Evolutionary conservation across 1,140 invertebrate species (phyloP).

Genomic region (Drosophila albomicans): DNA sequence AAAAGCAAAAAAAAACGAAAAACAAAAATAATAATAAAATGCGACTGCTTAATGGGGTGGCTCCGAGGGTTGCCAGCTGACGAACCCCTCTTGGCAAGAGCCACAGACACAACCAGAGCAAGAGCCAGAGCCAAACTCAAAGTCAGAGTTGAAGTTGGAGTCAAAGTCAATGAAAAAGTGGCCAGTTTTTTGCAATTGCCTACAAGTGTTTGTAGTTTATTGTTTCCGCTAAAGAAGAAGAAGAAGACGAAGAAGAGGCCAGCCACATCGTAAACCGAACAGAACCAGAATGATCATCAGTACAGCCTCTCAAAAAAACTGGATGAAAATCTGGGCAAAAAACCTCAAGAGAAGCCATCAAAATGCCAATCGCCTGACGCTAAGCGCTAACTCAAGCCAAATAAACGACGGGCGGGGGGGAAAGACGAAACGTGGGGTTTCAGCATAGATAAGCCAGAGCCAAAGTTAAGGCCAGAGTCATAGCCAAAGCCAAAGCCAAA

Average conservation of each 20-base stretch:
- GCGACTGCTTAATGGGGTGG: conserved; percentile 22
- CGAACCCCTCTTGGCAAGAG: not conserved
- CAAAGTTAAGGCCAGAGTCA: too few species aligned
- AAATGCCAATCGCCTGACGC: conserved; percentile 17
- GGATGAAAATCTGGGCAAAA: conserved; percentile 20
- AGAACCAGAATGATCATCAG: not conserved
- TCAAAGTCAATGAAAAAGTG: conserved; percentile 2
- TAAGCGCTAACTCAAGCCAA: not conserved
- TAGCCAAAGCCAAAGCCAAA: conserved; percentile 14
- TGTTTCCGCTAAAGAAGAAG: conserved; percentile 24
- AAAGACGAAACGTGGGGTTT: not conserved
- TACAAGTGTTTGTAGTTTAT: conserved; percentile 32
- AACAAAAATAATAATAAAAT: conserved; percentile 29
- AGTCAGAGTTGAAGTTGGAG: not conserved
- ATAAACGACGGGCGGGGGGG: not conserved
- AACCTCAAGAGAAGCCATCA: conserved; percentile 8
- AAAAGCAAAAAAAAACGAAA: conserved; percentile 8
- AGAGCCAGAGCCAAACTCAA: not conserved
- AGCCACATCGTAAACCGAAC: conserved; percentile 1
- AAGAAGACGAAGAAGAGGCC: not conserved
- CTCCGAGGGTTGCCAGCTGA: conserved; percentile 19
- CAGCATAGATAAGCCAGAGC: not conserved
- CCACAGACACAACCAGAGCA: not conserved
- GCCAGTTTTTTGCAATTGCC: conserved; percentile 21
- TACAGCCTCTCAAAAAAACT: not conserved